These are phyloP conservation scores for Caenorhabditis sp. DNA, from an alignment of 2,888 invertebrate species.

Conservation along the genomic window DNA sequence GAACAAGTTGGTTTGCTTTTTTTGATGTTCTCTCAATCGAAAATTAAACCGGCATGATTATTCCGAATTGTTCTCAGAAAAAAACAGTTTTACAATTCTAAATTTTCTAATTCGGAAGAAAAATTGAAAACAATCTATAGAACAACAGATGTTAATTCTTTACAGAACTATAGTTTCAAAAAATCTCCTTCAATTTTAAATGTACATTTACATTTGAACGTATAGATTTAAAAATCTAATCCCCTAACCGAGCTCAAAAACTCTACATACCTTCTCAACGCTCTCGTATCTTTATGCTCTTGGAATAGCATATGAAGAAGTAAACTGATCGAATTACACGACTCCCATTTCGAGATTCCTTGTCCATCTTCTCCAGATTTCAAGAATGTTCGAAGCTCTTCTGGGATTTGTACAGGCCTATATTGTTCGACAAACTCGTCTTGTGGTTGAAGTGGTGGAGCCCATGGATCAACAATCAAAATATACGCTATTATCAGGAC, in stretches of 20 bases:
- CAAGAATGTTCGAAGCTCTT: conserved; percentile 60
- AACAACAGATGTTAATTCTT: no score
- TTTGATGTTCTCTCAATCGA: no score
- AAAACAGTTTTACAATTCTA: no score
- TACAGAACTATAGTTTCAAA: no score
- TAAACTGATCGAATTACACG: conserved; percentile 52
- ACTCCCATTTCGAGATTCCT: conserved; percentile 61
- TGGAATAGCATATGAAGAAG: conserved; percentile 68
- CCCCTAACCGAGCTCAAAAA: no score
- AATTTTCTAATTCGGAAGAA: no score
- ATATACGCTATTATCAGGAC: conserved; percentile 48
- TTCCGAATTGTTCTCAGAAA: no score
- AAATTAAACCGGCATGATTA: no score
- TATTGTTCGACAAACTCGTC: conserved; percentile 57
- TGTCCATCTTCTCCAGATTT: conserved; percentile 65
- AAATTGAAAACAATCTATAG: no score
- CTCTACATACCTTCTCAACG: conserved; percentile 59
- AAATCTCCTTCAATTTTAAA: conserved; percentile 4
- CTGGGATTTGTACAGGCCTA: conserved; percentile 58
- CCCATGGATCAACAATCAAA: conserved; percentile 52
- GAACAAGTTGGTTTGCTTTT: background rate
- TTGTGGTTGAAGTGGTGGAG: conserved; percentile 39
- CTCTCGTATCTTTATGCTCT: conserved; percentile 67
- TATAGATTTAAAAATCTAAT: conserved; percentile 1
- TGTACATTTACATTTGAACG: no score